phyloP scores from a whole-genome alignment of 2,113 vertebrate species.

The Podiceps cristatus region DNA sequence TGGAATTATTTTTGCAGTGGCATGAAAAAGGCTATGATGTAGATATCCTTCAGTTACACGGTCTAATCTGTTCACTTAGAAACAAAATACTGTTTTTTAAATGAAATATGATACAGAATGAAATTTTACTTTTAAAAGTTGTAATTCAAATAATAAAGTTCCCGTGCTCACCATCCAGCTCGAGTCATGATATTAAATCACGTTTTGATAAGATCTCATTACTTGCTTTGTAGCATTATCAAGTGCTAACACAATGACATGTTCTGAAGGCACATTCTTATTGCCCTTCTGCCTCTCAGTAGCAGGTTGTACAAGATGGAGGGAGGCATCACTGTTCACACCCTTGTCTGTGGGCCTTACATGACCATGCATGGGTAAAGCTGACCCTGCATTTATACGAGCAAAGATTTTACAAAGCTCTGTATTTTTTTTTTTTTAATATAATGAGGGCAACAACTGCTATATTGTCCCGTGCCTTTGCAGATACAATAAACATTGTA shows the following conservation, averaged over 20 bases:
- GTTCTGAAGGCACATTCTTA: not conserved
- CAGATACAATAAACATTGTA: not conserved
- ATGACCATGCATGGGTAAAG: not conserved
- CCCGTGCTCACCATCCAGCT: not conserved
- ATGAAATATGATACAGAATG: not conserved
- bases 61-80: not conserved
- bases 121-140: not conserved
- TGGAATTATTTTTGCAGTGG: not conserved
- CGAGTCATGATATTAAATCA: not conserved
- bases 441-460: not conserved
- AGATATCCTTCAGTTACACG: not conserved
- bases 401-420: constrained; percentile 11
- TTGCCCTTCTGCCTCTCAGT: not conserved
- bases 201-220: not conserved
- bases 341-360: constrained; percentile 26
- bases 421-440: not conserved
- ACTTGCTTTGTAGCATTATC: not conserved
- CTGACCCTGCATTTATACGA: constrained; percentile 36
- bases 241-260: not conserved
- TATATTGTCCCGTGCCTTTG: not conserved
- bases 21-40: not conserved
- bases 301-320: not conserved
- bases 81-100: not conserved
- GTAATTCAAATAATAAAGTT: not conserved
- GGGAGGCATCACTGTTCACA: not conserved